These are phyloP conservation scores for Aspidapion aeneum DNA, from an alignment of 2,888 invertebrate genomes.

Conservation along the genomic window DNA sequence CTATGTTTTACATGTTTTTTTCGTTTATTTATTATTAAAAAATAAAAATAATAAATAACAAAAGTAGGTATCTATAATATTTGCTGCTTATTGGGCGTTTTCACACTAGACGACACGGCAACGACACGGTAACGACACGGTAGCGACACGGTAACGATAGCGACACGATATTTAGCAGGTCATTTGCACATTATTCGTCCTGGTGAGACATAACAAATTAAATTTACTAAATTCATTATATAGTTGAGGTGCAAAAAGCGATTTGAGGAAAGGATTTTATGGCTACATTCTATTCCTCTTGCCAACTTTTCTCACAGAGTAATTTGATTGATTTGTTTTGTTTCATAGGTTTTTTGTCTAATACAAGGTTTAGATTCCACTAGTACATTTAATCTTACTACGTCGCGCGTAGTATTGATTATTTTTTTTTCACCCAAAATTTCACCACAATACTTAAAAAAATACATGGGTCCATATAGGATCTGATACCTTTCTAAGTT, in stretches of 20 bases:
- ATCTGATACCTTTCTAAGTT: too few species aligned
- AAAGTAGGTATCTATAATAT: too few species aligned
- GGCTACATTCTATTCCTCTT: background rate
- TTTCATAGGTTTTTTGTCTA: background rate
- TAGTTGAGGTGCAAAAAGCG: background rate
- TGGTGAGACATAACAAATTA: background rate
- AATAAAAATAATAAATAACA: too few species aligned
- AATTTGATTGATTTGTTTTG: background rate
- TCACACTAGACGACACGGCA: background rate
- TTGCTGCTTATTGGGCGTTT: background rate
- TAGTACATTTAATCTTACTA: background rate
- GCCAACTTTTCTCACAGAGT: too few species aligned
- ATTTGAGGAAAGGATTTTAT: background rate
- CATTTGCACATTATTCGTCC: background rate
- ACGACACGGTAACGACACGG: background rate
- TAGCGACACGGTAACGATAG: background rate
- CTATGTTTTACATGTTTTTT: too few species aligned
- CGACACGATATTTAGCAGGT: background rate
- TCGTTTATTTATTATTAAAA: too few species aligned
- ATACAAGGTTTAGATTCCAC: background rate
- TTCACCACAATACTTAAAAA: background rate
- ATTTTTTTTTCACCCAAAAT: background rate
- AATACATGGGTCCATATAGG: too few species aligned
- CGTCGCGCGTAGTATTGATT: background rate
- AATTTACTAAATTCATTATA: background rate